These are phyloP conservation scores for Thumatha senex DNA, from an alignment of 2,888 invertebrate genomes.

Conservation along the genomic window DNA sequence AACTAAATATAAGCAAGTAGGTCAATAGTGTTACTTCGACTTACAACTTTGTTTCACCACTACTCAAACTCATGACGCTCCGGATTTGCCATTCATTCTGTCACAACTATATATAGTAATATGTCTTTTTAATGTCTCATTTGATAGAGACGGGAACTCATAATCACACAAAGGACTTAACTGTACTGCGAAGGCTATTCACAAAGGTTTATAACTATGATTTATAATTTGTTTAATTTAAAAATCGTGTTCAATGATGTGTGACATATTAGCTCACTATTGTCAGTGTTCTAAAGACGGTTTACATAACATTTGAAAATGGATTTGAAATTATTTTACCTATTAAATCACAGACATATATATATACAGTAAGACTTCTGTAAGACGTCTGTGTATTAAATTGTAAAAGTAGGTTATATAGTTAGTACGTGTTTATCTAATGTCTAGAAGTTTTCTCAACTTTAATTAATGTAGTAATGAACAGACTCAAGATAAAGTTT, in stretches of 20 bases:
- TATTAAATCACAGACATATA: too few relatives aligned
- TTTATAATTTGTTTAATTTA: slow-evolving; percentile 74
- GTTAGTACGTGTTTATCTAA: too few relatives aligned
- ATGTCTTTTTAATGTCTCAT: slow-evolving; percentile 79
- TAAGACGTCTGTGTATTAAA: too few relatives aligned
- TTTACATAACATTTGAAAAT: slow-evolving; percentile 33
- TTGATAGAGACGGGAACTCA: slow-evolving; percentile 69
- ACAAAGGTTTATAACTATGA: slow-evolving; percentile 76
- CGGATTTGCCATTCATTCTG: slow-evolving; percentile 67
- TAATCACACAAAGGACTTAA: slow-evolving; percentile 68
- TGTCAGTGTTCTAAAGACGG: slow-evolving; percentile 28
- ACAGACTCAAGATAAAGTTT: too few relatives aligned
- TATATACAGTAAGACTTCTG: too few relatives aligned
- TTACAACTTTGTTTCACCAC: slow-evolving; percentile 26
- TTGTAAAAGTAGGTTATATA: too few relatives aligned
- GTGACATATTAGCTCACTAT: slow-evolving; percentile 25
- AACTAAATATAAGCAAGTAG: slow-evolving; percentile 8
- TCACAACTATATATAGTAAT: slow-evolving; percentile 75
- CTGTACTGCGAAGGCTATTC: slow-evolving; percentile 68
- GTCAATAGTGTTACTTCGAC: slow-evolving; percentile 27
- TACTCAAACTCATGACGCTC: slow-evolving; percentile 32
- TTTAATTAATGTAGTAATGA: too few relatives aligned
- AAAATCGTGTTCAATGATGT: slow-evolving; percentile 62
- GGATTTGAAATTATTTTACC: too few relatives aligned
- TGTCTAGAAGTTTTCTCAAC: too few relatives aligned